A percentile compares a stretch with the other conserved stretches of the same genome.
Conservation (phyloP, 2,888 invertebrate genomes). For the Polyploca ridens region DNA sequence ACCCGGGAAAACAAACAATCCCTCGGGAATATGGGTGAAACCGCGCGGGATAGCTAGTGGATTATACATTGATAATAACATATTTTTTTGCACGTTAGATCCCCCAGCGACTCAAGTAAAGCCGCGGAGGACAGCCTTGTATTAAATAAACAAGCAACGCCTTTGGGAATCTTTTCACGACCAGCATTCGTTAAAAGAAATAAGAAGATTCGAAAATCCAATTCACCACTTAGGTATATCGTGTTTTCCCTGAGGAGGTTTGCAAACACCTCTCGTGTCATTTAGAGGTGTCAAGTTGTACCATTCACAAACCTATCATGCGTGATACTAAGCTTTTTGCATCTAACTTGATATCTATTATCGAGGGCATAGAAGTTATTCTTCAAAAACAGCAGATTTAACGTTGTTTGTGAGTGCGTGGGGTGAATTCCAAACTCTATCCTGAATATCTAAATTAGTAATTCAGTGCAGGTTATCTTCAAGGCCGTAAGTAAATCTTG, state of each 20-base stretch:
- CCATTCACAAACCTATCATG: neutral
- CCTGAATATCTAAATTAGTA: constrained; percentile 25
- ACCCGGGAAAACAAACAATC: too few relatives aligned
- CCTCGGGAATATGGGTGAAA: too few relatives aligned
- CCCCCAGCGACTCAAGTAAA: too few relatives aligned
- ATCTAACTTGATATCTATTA: neutral
- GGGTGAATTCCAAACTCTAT: constrained; percentile 12
- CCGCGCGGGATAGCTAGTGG: too few relatives aligned
- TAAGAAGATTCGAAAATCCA: neutral
- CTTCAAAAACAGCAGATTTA: neutral
- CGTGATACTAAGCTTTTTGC: neutral
- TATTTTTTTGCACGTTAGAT: too few relatives aligned
- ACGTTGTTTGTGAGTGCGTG: neutral
- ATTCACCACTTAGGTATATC: neutral
- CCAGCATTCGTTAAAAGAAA: neutral
- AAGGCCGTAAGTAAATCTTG: constrained; percentile 14
- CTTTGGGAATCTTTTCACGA: too few relatives aligned
- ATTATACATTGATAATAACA: too few relatives aligned
- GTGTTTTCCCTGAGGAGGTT: neutral
- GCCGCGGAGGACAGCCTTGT: too few relatives aligned
- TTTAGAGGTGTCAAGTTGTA: neutral
- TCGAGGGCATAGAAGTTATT: neutral
- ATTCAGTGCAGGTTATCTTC: constrained; percentile 14
- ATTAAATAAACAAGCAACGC: too few relatives aligned
- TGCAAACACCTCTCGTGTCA: neutral